Percentiles rank a stretch among this genome's conserved stretches.
phyloP scores from a whole-genome alignment of 2,797 vertebrate genomes.

The Danio choprae region DNA sequence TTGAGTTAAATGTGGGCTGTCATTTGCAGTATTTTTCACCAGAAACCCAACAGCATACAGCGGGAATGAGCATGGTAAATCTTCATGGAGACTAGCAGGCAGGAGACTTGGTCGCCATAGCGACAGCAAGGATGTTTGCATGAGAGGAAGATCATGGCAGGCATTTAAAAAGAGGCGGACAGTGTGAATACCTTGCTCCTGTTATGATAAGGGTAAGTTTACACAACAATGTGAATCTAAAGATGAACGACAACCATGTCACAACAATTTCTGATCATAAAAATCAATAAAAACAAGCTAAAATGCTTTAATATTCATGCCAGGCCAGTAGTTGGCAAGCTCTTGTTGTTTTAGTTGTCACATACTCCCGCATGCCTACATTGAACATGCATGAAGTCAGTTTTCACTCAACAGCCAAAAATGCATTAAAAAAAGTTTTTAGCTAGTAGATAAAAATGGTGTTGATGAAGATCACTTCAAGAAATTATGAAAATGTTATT shows the following conservation, averaged over 20 bases:
- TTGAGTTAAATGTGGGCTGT: conserved; percentile 5
- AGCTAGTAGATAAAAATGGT: no score
- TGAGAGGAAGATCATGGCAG: conserved; percentile 73
- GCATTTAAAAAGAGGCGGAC: conserved; percentile 52
- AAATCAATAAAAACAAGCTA: not conserved
- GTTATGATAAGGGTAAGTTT: conserved; percentile 52
- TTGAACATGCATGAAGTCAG: no score
- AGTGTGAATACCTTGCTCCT: conserved; percentile 55
- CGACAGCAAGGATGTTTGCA: conserved; percentile 82
- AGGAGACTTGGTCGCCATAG: conserved; percentile 81
- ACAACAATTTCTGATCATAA: not conserved
- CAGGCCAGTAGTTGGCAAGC: not conserved
- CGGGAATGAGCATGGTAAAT: conserved; percentile 50
- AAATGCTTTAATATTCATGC: not conserved
- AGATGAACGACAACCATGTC: not conserved
- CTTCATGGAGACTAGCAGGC: conserved; percentile 74
- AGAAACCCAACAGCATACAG: not conserved
- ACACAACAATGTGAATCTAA: not conserved
- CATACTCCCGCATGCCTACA: no score
- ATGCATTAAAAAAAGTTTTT: no score
- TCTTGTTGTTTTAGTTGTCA: no score
- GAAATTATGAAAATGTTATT: not conserved
- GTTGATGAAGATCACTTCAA: not conserved
- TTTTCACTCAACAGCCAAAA: no score
- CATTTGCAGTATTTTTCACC: conserved; percentile 10